Evolutionary conservation across 2,113 vertebrate genomes (phyloP).

Genomic region (Anthoscopus minutus): DNA sequence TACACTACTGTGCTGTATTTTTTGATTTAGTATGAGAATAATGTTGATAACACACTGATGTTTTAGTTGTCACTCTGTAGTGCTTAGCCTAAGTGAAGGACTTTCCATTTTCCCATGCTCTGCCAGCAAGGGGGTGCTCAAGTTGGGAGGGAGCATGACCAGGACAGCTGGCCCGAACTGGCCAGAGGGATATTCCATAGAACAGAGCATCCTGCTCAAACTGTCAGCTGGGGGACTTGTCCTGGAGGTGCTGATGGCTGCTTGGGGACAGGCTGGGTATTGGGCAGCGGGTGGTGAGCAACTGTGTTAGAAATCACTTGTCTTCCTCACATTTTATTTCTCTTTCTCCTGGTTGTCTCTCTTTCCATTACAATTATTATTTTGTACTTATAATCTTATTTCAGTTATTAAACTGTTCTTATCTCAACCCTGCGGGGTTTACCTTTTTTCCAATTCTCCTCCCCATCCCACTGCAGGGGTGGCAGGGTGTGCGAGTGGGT

Average conservation of each 20-base stretch:
- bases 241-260: neutral
- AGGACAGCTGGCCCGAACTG: neutral
- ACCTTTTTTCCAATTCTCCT: neutral
- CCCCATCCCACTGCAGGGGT: neutral
- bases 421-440: rapidly evolving
- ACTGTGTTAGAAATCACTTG: neutral
- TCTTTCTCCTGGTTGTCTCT: neutral
- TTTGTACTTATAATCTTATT: neutral
- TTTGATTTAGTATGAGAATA: neutral
- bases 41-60: neutral
- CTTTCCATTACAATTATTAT: neutral
- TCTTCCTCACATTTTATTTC: rapidly evolving
- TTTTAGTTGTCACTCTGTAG: neutral
- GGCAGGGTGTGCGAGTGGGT: neutral
- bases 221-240: neutral
- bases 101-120: neutral
- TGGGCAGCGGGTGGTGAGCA: rapidly evolving
- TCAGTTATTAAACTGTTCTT: neutral
- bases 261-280: rapidly evolving
- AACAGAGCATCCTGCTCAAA: neutral
- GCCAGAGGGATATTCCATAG: neutral
- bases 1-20: neutral
- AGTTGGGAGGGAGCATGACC: neutral
- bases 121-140: neutral
- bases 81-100: neutral